Evolutionary conservation across 2,113 vertebrate genomes (phyloP).

Genomic region (Spizaetus ornatus): DNA sequence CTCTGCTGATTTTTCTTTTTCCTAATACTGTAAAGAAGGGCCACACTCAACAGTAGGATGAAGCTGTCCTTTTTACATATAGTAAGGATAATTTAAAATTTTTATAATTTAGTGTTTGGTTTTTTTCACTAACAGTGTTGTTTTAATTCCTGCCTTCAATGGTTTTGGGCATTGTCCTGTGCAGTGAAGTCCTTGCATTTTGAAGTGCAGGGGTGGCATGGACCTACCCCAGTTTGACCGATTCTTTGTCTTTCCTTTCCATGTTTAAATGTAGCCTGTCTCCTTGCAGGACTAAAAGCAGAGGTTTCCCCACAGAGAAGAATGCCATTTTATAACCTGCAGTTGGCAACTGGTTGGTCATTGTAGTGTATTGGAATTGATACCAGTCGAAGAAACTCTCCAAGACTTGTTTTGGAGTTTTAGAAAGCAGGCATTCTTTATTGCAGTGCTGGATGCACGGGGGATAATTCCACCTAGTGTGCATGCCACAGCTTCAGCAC

Average conservation of each 20-base stretch:
- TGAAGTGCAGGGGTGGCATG: neutral
- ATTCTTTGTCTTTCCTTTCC: neutral
- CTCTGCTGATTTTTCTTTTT: neutral
- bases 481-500: too few relatives aligned
- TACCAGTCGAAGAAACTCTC: too few relatives aligned
- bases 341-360: neutral
- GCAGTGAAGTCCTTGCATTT: neutral
- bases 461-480: too few relatives aligned
- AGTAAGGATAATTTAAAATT: neutral
- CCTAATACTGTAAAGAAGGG: neutral
- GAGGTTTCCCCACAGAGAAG: neutral
- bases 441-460: too few relatives aligned
- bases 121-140: neutral
- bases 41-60: neutral
- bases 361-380: neutral
- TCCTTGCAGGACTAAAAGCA: neutral
- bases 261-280: neutral
- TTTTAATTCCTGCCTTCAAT: neutral
- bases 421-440: too few relatives aligned
- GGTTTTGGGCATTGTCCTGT: neutral
- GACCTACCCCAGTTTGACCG: neutral
- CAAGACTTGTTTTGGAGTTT: too few relatives aligned
- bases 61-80: neutral
- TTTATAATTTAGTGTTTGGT: neutral
- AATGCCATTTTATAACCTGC: neutral